Percentiles rank a stretch among this genome's conserved stretches.
These are phyloP conservation scores for Dynastes grantii DNA, from an alignment of 2,888 invertebrate genomes.

Conservation along the genomic window DNA sequence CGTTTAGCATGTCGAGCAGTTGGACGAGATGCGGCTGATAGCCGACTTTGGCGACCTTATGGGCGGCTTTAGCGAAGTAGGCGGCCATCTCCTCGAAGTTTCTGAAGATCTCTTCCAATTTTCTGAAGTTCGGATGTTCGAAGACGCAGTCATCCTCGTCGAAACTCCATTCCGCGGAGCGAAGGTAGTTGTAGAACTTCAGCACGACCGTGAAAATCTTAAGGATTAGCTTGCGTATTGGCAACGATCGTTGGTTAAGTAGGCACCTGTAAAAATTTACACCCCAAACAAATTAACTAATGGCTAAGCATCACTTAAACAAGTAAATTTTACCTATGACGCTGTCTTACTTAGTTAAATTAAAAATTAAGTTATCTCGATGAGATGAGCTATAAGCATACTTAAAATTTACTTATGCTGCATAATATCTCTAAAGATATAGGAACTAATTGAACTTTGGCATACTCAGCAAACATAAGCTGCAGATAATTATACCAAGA, in stretches of 20 bases:
- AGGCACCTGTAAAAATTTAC: conserved; percentile 75
- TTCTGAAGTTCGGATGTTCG: conserved; percentile 76
- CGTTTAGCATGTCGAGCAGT: conserved; percentile 78
- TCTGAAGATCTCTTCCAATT: conserved; percentile 70
- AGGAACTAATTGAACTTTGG: too few species aligned
- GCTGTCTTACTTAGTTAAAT: too few species aligned
- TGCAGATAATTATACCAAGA: too few species aligned
- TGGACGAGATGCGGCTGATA: conserved; percentile 80
- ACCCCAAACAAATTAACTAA: too few species aligned
- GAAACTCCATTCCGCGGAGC: conserved; percentile 75
- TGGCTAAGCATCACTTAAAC: too few species aligned
- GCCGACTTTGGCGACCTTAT: conserved; percentile 77
- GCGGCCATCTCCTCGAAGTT: conserved; percentile 76
- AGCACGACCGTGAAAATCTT: conserved; percentile 82
- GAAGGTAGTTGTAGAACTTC: conserved; percentile 78
- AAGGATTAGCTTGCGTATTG: conserved; percentile 79
- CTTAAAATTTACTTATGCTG: too few species aligned
- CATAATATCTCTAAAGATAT: too few species aligned
- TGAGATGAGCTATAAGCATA: too few species aligned
- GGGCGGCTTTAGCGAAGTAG: conserved; percentile 77
- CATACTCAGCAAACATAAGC: too few species aligned
- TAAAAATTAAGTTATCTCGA: too few species aligned
- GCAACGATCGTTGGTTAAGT: conserved; percentile 79
- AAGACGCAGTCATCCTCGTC: conserved; percentile 70
- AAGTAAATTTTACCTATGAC: too few species aligned